These are phyloP conservation scores for Rhinatrema bivittatum DNA, from an alignment of 2,797 vertebrate species.

Conservation along the genomic window DNA sequence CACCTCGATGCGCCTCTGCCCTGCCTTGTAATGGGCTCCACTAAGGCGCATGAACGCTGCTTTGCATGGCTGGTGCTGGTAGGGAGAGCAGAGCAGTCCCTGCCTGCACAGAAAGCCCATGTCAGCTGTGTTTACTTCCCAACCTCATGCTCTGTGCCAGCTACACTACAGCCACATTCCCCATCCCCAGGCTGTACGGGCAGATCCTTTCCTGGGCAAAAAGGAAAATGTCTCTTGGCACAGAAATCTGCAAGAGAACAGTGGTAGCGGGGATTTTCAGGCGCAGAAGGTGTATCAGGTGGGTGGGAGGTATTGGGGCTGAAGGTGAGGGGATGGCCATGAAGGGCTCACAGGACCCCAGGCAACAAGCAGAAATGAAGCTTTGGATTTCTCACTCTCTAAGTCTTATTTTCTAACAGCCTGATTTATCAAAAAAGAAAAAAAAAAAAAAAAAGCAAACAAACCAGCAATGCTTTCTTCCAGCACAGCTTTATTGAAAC, in stretches of 20 bases:
- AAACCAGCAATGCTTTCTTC: too few relatives aligned
- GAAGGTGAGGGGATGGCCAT: too few relatives aligned
- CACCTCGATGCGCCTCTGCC: too few relatives aligned
- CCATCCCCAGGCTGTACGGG: too few relatives aligned
- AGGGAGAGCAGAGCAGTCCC: conserved; percentile 10
- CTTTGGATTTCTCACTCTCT: too few relatives aligned
- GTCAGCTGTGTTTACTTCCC: conserved; percentile 28
- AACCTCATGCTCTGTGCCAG: conserved; percentile 10
- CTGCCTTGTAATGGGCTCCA: too few relatives aligned
- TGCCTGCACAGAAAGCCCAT: conserved; percentile 18
- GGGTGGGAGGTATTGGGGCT: neutral
- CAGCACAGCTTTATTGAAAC: too few relatives aligned
- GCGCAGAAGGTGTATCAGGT: neutral
- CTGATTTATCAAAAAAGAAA: conserved; percentile 15
- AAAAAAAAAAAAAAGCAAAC: too few relatives aligned
- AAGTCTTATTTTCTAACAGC: neutral
- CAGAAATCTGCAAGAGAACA: neutral
- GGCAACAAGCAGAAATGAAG: neutral
- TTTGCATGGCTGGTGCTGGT: neutral
- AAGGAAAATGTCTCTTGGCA: too few relatives aligned
- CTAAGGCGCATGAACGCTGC: too few relatives aligned
- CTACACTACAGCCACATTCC: conserved; percentile 3
- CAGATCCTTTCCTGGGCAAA: too few relatives aligned
- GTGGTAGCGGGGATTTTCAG: conserved; percentile 10
- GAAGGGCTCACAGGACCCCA: conserved; percentile 1